Evolutionary conservation across 2,888 invertebrate species (phyloP).

Genomic region (Conomelus anceps): DNA sequence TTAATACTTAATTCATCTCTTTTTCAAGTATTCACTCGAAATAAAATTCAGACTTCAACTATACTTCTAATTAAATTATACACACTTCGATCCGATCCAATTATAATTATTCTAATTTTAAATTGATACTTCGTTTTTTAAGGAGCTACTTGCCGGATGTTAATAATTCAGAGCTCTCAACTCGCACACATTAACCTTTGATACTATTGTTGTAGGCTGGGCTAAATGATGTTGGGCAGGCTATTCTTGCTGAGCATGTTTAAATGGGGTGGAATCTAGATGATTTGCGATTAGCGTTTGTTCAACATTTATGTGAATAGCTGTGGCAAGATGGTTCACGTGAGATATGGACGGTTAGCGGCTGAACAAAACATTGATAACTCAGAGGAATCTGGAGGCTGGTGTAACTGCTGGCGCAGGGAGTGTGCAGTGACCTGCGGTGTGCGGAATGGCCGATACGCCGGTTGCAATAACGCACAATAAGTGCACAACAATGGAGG

Average conservation of each 20-base stretch:
- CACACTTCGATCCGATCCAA: too few species aligned
- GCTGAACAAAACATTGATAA: not conserved
- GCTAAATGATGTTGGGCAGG: not conserved
- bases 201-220: not conserved
- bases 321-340: not conserved
- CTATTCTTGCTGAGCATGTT: not conserved
- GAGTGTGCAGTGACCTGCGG: not conserved
- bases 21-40: too few species aligned
- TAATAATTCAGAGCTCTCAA: not conserved
- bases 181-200: too few species aligned
- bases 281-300: not conserved
- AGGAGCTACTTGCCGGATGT: not conserved
- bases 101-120: too few species aligned
- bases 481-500: not conserved
- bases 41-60: too few species aligned
- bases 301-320: not conserved
- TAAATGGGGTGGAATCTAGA: not conserved
- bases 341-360: not conserved
- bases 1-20: too few species aligned
- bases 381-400: not conserved
- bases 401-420: not conserved
- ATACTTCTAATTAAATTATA: too few species aligned
- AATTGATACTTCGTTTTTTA: too few species aligned
- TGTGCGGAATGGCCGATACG: too few species aligned
- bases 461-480: not conserved